Base-by-base conservation (phyloP, 2,888 invertebrate genomes). In the Pediacus dermestoides region DNA sequence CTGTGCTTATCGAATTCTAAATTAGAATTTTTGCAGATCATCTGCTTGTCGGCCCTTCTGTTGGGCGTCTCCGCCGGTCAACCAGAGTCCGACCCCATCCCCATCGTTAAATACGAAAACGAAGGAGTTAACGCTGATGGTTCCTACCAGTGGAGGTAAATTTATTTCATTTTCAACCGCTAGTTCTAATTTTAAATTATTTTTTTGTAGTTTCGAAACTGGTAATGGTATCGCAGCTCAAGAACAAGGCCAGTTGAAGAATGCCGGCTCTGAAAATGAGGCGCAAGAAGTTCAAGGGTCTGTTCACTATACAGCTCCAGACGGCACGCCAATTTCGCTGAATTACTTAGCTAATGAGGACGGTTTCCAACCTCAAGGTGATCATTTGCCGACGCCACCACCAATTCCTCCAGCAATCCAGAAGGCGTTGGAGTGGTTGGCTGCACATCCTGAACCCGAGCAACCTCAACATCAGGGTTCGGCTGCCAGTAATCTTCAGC, bases 341-440 rank as follows among this genome's bases (percentile, higher is more conserved):
- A 72, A 74, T 6, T 83, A 82, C 57, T 74, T 77, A 18, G 82
- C 82, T n/a, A 81, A 82, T 50, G 82, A 82, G 55, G 80, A 81
- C 46, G 81, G 81, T 26, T 82, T 81, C 65, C 79, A 78, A 54
- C 78, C 82, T 6, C 75, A 75, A 66, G 86, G 87, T 32, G 82
- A 79, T 31, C 86, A 86, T 64, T 70, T 87, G 23, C 87, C 87
- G 7, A 86, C 86, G 8, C 84, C 87, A 2, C 87, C 87, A 10
- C 85, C 87, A 11, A 82, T 86, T 49, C 87, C 87, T 4, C 73
- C 77, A 34, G 85, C 81, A 50, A 87, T 87, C 50, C 80, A 80
- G 56, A 77, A 76, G 46, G 78, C 82, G 30, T 66, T 83, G 48
- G 82, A 81, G 11, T 80, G 76, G 66, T 71, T 81, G 55, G 75